phyloP scores from a whole-genome alignment of 2,888 invertebrate genomes.

The Luperina testacea region DNA sequence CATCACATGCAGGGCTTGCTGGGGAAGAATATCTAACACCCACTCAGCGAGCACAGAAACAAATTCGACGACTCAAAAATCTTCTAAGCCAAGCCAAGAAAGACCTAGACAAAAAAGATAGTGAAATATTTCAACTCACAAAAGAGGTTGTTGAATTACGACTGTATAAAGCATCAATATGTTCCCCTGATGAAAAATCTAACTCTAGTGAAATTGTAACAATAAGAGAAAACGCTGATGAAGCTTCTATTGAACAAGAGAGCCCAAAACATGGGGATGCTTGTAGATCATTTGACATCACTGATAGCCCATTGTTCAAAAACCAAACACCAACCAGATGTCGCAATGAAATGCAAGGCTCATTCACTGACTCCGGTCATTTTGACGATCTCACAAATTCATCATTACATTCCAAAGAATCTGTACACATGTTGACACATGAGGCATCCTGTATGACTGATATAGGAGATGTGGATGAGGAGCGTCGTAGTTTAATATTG shows the following conservation, averaged over 20 bases:
- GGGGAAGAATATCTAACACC: constrained; percentile 96
- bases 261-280: constrained; percentile 83
- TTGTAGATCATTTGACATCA: constrained; percentile 85
- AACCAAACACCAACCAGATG: constrained; percentile 85
- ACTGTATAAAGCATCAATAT: constrained; percentile 94
- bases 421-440: constrained; percentile 90
- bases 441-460: constrained; percentile 90
- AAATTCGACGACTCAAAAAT: constrained; percentile 93
- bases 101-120: constrained; percentile 95
- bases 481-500: constrained; percentile 92
- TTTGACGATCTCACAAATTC: constrained; percentile 95
- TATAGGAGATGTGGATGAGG: constrained; percentile 90
- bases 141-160: constrained; percentile 95
- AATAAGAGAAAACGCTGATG: constrained; percentile 92
- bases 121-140: constrained; percentile 94
- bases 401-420: constrained; percentile 94
- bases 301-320: constrained; percentile 87
- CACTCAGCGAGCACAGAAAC: constrained; percentile 95
- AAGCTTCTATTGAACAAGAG: constrained; percentile 77
- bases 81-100: constrained; percentile 93
- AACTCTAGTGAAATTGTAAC: constrained; percentile 94
- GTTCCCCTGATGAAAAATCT: constrained; percentile 94
- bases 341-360: constrained; percentile 92
- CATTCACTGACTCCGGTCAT: constrained; percentile 96
- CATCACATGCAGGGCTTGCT: constrained; percentile 93